Conservation (phyloP, 1,140 invertebrate species). For the Stegodyphus dumicola region DNA sequence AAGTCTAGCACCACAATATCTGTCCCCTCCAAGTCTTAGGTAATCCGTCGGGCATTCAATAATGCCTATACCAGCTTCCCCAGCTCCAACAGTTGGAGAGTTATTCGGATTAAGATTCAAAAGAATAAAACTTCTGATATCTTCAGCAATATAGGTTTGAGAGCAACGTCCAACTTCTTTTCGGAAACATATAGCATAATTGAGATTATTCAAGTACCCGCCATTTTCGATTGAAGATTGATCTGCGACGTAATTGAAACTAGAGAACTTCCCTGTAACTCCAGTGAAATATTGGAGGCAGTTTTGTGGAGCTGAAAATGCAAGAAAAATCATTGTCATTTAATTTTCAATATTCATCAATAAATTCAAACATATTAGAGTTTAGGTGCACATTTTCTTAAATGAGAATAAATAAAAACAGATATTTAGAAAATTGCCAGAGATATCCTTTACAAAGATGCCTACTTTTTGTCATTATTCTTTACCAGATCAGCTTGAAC, state of each 20-base stretch:
- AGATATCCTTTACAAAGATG: too few relatives aligned
- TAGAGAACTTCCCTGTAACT: slow-evolving; percentile 74
- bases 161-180: slow-evolving; percentile 75
- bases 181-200: slow-evolving; percentile 81
- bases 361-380: too few relatives aligned
- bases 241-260: slow-evolving; percentile 74
- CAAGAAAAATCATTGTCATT: slow-evolving; percentile 22
- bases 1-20: slow-evolving; percentile 79
- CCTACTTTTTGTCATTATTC: too few relatives aligned
- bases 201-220: slow-evolving; percentile 75
- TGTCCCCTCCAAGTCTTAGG: slow-evolving; percentile 75
- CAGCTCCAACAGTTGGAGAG: slow-evolving; percentile 72
- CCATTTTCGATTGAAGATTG: slow-evolving; percentile 2
- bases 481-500: too few relatives aligned
- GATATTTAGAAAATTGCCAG: too few relatives aligned
- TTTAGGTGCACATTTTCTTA: too few relatives aligned
- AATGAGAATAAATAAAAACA: too few relatives aligned
- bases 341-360: too few relatives aligned
- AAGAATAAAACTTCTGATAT: slow-evolving; percentile 76
- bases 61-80: slow-evolving; percentile 78
- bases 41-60: slow-evolving; percentile 80
- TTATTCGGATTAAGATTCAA: slow-evolving; percentile 63
- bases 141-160: slow-evolving; percentile 72
- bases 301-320: slow-evolving; percentile 72
- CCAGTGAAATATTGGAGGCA: slow-evolving; percentile 79